Conservation (phyloP, 2,888 invertebrate genomes). For the Argynnis bischoffii region DNA sequence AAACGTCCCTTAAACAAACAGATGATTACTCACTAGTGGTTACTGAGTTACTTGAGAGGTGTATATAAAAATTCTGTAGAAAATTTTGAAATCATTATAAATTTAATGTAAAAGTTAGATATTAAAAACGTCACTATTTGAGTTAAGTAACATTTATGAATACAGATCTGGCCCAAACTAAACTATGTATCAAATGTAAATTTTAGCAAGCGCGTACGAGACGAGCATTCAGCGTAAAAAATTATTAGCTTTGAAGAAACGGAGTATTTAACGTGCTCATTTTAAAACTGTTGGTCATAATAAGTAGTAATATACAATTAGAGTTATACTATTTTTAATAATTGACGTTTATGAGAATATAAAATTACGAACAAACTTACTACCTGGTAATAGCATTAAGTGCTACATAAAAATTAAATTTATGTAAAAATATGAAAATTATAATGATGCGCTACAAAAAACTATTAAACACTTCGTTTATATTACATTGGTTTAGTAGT, state of each 20-base stretch:
- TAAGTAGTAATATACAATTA: not conserved
- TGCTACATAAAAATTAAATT: no score
- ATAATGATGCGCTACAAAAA: no score
- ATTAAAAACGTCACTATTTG: not conserved
- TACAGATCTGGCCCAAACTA: slow-evolving; percentile 21
- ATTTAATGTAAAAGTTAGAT: not conserved
- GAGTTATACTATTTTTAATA: not conserved
- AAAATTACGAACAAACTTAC: no score
- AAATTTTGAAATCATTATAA: not conserved
- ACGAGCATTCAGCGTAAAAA: slow-evolving; percentile 24
- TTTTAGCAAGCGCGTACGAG: slow-evolving; percentile 25
- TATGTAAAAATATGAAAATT: no score
- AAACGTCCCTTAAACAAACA: not conserved
- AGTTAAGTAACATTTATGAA: slow-evolving; percentile 11
- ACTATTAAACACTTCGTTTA: no score
- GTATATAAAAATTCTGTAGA: not conserved
- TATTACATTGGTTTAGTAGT: no score
- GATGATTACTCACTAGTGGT: no score
- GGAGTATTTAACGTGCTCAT: not conserved
- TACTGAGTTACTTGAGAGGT: not conserved
- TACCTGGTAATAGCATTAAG: no score
- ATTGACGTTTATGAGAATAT: no score
- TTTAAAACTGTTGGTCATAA: not conserved
- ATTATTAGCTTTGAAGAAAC: slow-evolving; percentile 7
- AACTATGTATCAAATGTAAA: slow-evolving; percentile 36